phyloP scores from a whole-genome alignment of 2,797 vertebrate species.

The Cirrhinus molitorella region DNA sequence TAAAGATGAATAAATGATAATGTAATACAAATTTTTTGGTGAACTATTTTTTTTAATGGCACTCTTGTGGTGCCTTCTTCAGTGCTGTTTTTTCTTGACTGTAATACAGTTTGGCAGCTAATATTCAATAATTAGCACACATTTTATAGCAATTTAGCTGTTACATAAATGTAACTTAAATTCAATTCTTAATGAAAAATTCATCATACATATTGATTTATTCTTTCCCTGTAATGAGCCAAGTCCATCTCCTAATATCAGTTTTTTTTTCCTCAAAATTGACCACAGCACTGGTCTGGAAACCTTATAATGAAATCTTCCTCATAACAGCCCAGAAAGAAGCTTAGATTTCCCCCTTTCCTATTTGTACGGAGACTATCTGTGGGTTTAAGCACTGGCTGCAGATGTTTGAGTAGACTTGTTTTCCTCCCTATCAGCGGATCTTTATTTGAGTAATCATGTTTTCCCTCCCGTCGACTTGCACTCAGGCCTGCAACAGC shows the following conservation, averaged over 20 bases:
- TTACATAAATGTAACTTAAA: constrained; percentile 4
- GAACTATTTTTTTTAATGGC: not conserved
- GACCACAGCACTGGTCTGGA: constrained; percentile 39
- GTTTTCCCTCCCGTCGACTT: constrained; percentile 56
- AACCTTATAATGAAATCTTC: constrained; percentile 56
- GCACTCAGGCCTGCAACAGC: constrained; percentile 44
- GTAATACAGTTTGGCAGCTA: not conserved
- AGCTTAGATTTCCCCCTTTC: not conserved
- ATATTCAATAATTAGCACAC: not conserved
- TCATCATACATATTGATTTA: not conserved
- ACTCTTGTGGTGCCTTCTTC: not conserved
- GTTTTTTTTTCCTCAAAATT: constrained; percentile 30
- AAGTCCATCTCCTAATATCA: constrained; percentile 24
- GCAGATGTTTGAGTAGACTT: constrained; percentile 60
- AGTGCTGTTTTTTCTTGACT: not conserved
- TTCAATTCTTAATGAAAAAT: not conserved
- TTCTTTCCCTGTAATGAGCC: not conserved
- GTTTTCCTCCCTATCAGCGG: constrained; percentile 43
- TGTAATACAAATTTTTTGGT: no score
- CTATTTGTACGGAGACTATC: not conserved
- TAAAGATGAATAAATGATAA: no score
- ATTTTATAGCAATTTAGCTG: not conserved
- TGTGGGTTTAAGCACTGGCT: constrained; percentile 46
- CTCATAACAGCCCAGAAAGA: constrained; percentile 18
- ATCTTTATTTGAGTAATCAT: constrained; percentile 64